Evolutionary conservation across 2,797 vertebrate species (phyloP), one percentile per base, ranked within the genome.

Genomic region (Acanthiza pusilla): DNA sequence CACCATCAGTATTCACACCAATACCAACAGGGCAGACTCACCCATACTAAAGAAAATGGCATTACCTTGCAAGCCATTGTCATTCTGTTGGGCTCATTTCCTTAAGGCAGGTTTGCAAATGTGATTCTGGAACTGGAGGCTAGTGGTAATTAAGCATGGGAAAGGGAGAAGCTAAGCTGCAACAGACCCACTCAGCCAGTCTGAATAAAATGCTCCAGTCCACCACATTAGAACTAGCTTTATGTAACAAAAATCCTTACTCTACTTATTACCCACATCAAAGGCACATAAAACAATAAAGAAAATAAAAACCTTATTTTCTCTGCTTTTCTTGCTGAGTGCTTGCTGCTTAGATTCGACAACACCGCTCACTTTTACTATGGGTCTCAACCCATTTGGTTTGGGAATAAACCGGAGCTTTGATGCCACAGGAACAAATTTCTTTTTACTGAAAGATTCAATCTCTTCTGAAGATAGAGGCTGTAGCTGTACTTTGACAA

Each of bases 341-440:
- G 79, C 51, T 74, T 10, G 93, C 77, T 45, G 45, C 45, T 45
- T 20, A 21, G 92, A 32, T 30, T 91, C 94, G 5, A 93, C 45
- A 22, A 97, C 36, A 77, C 96, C 92, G 16, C 93, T 91, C 67
- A 98, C 89, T 91, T 98, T 98, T 40, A 98, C 98, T 78, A 99
- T 98, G 1, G 99, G 98, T 54, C 99, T 98, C 90, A 99, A 98
- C 29, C 98, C 98, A 3, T 97, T 96, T 3, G 38, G 78, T 97
- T 99, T 99, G 50, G 99, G 99, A 94, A 99, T 98, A 95, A 99
- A 99, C 29, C 99, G 98, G n/a, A 99, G 98, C 30, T 95, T 98
- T 53, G 98, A 98, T 4, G 93, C 94, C 55, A 98, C 48, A 0
- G 97, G 97, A 75, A 89, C 13, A 10, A 86, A 96, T 22, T 94